Base-by-base conservation (phyloP, 2,113 vertebrate species). In the Alligator mississippiensis region DNA sequence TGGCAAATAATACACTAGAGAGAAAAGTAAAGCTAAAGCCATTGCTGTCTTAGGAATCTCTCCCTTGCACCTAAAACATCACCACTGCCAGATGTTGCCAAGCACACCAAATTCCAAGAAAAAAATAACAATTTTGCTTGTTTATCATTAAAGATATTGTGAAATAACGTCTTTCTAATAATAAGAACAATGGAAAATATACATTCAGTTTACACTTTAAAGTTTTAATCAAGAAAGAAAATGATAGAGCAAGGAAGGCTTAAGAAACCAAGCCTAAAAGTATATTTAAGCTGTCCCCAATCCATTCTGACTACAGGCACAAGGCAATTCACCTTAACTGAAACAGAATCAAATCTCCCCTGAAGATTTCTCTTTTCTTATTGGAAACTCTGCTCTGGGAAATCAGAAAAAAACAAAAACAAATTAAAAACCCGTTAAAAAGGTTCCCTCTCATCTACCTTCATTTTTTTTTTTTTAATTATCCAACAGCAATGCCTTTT, bases 91-190 rank as follows among this genome's bases (percentile, higher is more conserved):
- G 5, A 59, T 60, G 18, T 58, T 57, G 79, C 47, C 59, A 84
- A 3, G 24, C 1, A 80, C 0, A 66, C 13, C 57, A 25, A 84
- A 61, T 5, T 1, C 0, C 21, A 47, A 74, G 22, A 7, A 38
- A 74, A 74, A 30, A 38, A 38, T 5, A 38, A 34, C 11, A 11
- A 19, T 11, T 38, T 72, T 10, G 30, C 34, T 24, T 74, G 14
- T 74, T 74, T 47, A 74, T 74, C 22, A 72, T 21, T 38, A 47
- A 74, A 13, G 70, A 74, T 38, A 22, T 13, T 74, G 70, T 74
- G 70, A 38, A 7, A 13, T 74, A 34, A 38, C 22, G 70, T 74
- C 25, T 47, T 72, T 22, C 21, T 6, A 47, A 38, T 38, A 74
- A 47, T 74, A 74, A 25, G 25, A 22, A 11, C 34, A 74, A 25